phyloP scores from a whole-genome alignment of 2,797 vertebrate species.

The Sebastes paucispinis region DNA sequence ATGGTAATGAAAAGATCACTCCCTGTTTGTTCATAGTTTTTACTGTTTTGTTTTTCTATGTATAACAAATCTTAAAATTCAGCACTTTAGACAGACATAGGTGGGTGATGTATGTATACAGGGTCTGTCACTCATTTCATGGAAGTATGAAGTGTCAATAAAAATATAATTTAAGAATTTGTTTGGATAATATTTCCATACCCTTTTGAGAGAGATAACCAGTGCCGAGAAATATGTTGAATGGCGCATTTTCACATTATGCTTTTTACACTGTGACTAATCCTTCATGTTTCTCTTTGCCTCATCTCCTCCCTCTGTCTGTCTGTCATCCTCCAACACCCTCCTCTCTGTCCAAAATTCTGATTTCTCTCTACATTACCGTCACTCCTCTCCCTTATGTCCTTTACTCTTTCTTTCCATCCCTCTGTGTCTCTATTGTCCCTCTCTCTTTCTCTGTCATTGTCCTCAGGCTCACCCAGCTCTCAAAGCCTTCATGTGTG shows the following conservation, averaged over 20 bases:
- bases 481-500: conserved; percentile 94
- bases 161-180: too few species aligned
- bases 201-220: background rate
- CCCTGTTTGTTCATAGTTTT: too few species aligned
- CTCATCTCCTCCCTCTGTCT: background rate
- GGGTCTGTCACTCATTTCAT: too few species aligned
- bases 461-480: conserved; percentile 88
- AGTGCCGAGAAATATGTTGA: background rate
- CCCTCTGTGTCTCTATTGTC: background rate
- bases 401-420: background rate
- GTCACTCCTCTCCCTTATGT: background rate
- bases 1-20: too few species aligned
- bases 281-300: conserved; percentile 4
- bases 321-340: background rate
- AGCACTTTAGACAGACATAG: too few species aligned
- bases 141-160: too few species aligned
- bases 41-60: too few species aligned
- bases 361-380: background rate
- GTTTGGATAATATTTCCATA: background rate
- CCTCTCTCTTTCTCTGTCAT: background rate
- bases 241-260: background rate
- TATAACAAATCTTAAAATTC: too few species aligned
- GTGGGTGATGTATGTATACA: too few species aligned
- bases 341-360: background rate
- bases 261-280: conserved; percentile 15